These are phyloP conservation scores for Gerris buenoi DNA, from an alignment of 1,140 invertebrate genomes.

Conservation along the genomic window DNA sequence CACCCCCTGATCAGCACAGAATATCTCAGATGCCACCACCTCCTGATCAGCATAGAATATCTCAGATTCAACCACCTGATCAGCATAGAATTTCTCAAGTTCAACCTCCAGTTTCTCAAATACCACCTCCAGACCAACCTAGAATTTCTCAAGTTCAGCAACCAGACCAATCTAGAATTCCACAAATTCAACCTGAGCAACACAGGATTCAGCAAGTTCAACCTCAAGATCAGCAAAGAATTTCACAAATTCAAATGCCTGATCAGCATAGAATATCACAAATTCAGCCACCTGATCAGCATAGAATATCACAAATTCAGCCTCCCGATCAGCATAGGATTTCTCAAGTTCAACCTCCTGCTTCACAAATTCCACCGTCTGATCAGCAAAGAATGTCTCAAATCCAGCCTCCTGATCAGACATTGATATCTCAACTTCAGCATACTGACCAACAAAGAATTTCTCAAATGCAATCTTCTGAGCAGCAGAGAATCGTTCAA, in stretches of 20 bases:
- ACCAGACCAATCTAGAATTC: not conserved
- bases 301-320: slow-evolving; percentile 7
- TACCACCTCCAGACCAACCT: not conserved
- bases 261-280: not conserved
- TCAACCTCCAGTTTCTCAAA: not conserved
- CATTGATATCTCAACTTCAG: not conserved
- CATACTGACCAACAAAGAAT: not conserved
- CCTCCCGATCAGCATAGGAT: not conserved
- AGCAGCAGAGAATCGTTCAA: not conserved
- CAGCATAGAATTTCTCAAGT: not conserved
- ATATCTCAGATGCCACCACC: not conserved
- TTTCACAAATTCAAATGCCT: not conserved
- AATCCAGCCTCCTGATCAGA: not conserved
- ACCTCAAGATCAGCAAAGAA: not conserved
- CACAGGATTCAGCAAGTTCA: not conserved
- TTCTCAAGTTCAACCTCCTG: not conserved
- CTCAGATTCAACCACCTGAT: slow-evolving; percentile 5
- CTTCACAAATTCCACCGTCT: not conserved
- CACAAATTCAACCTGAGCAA: slow-evolving; percentile 4
- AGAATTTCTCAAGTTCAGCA: slow-evolving; percentile 7
- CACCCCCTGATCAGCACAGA: not conserved
- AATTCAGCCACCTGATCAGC: slow-evolving; percentile 1
- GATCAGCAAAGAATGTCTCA: slow-evolving; percentile 7
- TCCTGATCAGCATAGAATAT: slow-evolving; percentile 7
- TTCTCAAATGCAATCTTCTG: not conserved